Conservation (phyloP, 2,797 vertebrate genomes). For the Rhinogobio ventralis region DNA sequence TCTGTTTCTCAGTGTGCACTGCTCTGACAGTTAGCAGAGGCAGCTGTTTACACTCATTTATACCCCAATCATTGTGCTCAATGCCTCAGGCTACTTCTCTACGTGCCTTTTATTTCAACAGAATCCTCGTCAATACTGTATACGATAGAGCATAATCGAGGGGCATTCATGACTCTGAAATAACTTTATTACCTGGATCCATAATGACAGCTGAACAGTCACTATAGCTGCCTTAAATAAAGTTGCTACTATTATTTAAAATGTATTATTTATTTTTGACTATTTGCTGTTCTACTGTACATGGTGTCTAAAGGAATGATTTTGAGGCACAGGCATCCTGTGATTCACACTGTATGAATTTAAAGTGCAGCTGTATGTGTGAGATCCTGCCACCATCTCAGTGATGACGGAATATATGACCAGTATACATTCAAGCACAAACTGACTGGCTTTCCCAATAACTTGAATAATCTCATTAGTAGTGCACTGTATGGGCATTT, state of each 20-base stretch:
- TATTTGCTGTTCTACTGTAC: background rate
- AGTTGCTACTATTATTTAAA: constrained; percentile 15
- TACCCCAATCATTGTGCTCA: constrained; percentile 75
- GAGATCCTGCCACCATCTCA: background rate
- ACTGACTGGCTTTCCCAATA: background rate
- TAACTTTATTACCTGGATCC: constrained; percentile 4
- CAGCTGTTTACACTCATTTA: constrained; percentile 81
- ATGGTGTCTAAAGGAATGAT: background rate
- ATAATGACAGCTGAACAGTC: constrained; percentile 1
- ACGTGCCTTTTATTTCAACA: constrained; percentile 45
- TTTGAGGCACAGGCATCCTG: background rate
- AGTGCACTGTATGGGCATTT: background rate
- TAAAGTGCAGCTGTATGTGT: constrained; percentile 16
- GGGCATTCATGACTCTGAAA: constrained; percentile 7
- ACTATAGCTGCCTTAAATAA: background rate
- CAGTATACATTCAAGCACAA: background rate
- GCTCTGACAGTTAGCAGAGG: constrained; percentile 81
- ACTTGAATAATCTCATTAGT: background rate
- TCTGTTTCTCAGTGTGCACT: constrained; percentile 59
- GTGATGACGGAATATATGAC: background rate
- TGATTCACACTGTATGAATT: constrained; percentile 15
- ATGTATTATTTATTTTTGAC: background rate
- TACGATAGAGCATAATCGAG: background rate
- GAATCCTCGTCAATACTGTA: constrained; percentile 30
- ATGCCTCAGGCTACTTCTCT: constrained; percentile 53